Percentiles rank a stretch among this genome's conserved stretches.
Evolutionary conservation across 1,140 invertebrate genomes (phyloP).

Genomic region (Vanessa tameamea): DNA sequence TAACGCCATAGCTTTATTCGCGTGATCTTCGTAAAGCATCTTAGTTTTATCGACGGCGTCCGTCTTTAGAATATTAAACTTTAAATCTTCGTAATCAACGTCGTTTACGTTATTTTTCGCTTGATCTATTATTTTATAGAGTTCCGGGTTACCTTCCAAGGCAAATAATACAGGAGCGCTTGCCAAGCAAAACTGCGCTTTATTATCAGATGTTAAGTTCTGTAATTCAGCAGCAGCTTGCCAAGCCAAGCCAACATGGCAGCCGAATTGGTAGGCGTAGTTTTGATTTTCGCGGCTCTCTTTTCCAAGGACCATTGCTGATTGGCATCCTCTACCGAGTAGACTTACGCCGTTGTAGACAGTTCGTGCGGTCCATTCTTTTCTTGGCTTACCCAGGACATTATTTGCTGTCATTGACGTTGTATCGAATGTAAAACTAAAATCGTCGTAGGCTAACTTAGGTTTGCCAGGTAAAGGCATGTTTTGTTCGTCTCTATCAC

Average conservation of each 20-base stretch:
- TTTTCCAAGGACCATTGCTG: slow-evolving; percentile 88
- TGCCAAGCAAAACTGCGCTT: slow-evolving; percentile 83
- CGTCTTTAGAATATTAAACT: slow-evolving; percentile 85
- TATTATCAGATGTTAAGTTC: slow-evolving; percentile 66
- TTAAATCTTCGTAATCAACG: slow-evolving; percentile 87
- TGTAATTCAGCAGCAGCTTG: slow-evolving; percentile 86
- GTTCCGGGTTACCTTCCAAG: slow-evolving; percentile 84
- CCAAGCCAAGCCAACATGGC: slow-evolving; percentile 91
- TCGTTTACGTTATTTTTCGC: slow-evolving; percentile 84
- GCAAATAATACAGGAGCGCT: slow-evolving; percentile 91
- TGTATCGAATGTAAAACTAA: slow-evolving; percentile 60
- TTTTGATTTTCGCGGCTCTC: slow-evolving; percentile 84
- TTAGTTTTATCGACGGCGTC: slow-evolving; percentile 72
- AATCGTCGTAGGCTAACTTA: slow-evolving; percentile 50
- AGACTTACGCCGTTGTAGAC: slow-evolving; percentile 88
- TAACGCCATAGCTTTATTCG: slow-evolving; percentile 62
- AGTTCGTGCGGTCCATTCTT: slow-evolving; percentile 92
- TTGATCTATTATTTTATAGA: slow-evolving; percentile 85
- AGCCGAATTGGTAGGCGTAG: slow-evolving; percentile 90
- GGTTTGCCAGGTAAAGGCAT: slow-evolving; percentile 87
- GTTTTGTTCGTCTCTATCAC: slow-evolving; percentile 88
- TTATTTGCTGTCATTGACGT: slow-evolving; percentile 73
- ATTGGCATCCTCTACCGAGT: slow-evolving; percentile 90
- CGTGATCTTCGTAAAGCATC: slow-evolving; percentile 66
- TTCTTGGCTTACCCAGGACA: slow-evolving; percentile 83